Base-by-base conservation (phyloP, 2,888 invertebrate species). In the Brassicogethes aeneus region DNA sequence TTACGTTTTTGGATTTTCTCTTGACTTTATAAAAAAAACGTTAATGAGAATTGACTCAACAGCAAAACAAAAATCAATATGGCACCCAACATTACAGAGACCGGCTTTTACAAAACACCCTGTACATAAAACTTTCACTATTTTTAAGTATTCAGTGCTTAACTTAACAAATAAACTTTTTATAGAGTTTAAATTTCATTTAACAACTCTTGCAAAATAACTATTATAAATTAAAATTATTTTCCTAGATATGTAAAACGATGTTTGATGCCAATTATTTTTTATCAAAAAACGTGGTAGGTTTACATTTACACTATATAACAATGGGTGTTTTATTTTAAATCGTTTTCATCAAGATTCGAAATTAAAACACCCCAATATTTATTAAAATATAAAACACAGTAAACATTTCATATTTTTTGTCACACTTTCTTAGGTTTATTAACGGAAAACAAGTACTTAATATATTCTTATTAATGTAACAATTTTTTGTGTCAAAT, bases 261-360 rank as follows among this genome's bases (percentile, higher is more conserved):
- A 23, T 23, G 23, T 23, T 23, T 23, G 23, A 23, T 23, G 23
- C 23, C 23, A 23, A 23, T 23, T 23, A 23, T 23, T 23, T n/a
- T n/a, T 23, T 23, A 23, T 23, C 23, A 23, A 23, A 23, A 23
- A 23, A 5, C 5, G 5, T 23, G 5, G 23, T 23, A 23, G 23
- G 10, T 7, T 23, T 23, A 23, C 23, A 23, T 23, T 7, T 23
- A 23, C 23, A 23, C 10, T 23, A 23, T 23, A 23, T 23, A 23
- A 23, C 23, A 23, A n/a, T n/a, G n/a, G n/a, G n/a, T n/a, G n/a
- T n/a, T n/a, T n/a, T n/a, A n/a, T n/a, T n/a, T n/a, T n/a, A n/a
- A n/a, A n/a, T n/a, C n/a, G n/a, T n/a, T n/a, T n/a, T n/a, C n/a
- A n/a, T n/a, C n/a, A n/a, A n/a, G n/a, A n/a, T n/a, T n/a, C n/a